A percentile compares a stretch with the other conserved stretches of the same genome.
These are phyloP conservation scores for Aselliscus stoliczkanus DNA, from an alignment of 2,797 vertebrate species.

Conservation along the genomic window DNA sequence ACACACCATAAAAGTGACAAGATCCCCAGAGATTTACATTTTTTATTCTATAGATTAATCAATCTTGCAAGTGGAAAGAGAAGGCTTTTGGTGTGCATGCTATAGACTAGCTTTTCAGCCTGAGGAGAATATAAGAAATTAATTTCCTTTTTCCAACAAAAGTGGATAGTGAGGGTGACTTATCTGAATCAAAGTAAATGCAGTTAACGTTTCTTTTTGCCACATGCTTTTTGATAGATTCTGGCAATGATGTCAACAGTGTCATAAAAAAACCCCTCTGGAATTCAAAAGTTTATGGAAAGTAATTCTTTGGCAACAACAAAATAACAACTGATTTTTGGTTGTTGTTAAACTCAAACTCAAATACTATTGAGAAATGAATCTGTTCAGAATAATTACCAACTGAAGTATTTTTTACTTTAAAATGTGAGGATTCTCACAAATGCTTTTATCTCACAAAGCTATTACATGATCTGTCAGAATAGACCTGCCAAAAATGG, in stretches of 20 bases:
- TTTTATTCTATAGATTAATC: conserved; percentile 74
- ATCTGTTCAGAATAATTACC: neutral
- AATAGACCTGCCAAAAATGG: neutral
- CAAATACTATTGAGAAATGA: neutral
- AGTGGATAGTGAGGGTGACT: conserved; percentile 42
- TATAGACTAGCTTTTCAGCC: conserved; percentile 56
- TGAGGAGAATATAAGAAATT: conserved; percentile 65
- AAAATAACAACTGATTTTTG: neutral
- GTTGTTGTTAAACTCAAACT: neutral
- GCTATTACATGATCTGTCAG: neutral
- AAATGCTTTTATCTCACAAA: conserved; percentile 6
- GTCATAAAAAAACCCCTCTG: neutral
- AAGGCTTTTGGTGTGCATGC: conserved; percentile 30
- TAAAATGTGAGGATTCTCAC: conserved; percentile 17
- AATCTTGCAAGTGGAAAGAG: conserved; percentile 68
- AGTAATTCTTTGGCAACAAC: neutral
- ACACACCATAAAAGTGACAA: conserved; percentile 67
- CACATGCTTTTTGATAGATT: conserved; percentile 29
- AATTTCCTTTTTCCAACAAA: conserved; percentile 62
- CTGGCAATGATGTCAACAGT: conserved; percentile 11
- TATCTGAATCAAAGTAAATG: conserved; percentile 45
- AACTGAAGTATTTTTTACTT: conserved; percentile 26
- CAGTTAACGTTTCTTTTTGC: conserved; percentile 11
- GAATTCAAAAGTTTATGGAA: neutral
- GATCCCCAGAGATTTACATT: conserved; percentile 70